phyloP scores from a whole-genome alignment of 2,797 vertebrate genomes.

The Esox lucius region DNA sequence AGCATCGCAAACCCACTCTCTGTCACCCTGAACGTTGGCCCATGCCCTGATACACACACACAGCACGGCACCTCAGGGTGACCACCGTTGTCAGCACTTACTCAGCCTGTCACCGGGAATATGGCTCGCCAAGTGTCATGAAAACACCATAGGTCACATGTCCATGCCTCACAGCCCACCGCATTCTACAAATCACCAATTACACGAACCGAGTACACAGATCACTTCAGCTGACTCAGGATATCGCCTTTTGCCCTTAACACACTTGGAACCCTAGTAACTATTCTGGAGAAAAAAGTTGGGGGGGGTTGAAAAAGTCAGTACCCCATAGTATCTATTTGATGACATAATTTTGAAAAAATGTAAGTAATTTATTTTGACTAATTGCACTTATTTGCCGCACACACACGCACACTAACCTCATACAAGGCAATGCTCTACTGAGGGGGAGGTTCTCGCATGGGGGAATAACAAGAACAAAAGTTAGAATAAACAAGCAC shows the following conservation, averaged over 20 bases:
- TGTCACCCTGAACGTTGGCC: background rate
- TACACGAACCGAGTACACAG: background rate
- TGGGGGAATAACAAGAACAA: slow-evolving; percentile 49
- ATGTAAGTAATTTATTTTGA: too few relatives aligned
- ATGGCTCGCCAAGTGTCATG: slow-evolving; percentile 44
- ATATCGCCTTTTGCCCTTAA: background rate
- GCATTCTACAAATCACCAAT: background rate
- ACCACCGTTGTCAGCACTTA: slow-evolving; percentile 23
- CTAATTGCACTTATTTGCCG: background rate
- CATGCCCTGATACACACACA: slow-evolving; percentile 5
- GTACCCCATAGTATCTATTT: too few relatives aligned
- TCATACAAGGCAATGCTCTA: background rate
- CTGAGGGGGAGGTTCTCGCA: slow-evolving; percentile 31
- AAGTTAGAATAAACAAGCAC: slow-evolving; percentile 64
- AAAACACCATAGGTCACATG: slow-evolving; percentile 18
- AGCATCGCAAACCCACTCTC: slow-evolving; percentile 5
- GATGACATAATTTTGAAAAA: too few relatives aligned
- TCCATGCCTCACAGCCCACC: slow-evolving; percentile 15
- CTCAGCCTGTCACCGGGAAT: slow-evolving; percentile 29
- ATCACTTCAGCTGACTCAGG: background rate
- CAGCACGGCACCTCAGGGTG: slow-evolving; percentile 42
- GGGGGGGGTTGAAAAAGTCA: too few relatives aligned
- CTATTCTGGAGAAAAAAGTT: too few relatives aligned
- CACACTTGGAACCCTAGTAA: background rate
- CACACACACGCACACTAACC: background rate